A percentile compares a stretch with the other conserved stretches of the same genome.
Conservation (phyloP, 2,113 vertebrate genomes). For the Callocephalon fimbriatum region DNA sequence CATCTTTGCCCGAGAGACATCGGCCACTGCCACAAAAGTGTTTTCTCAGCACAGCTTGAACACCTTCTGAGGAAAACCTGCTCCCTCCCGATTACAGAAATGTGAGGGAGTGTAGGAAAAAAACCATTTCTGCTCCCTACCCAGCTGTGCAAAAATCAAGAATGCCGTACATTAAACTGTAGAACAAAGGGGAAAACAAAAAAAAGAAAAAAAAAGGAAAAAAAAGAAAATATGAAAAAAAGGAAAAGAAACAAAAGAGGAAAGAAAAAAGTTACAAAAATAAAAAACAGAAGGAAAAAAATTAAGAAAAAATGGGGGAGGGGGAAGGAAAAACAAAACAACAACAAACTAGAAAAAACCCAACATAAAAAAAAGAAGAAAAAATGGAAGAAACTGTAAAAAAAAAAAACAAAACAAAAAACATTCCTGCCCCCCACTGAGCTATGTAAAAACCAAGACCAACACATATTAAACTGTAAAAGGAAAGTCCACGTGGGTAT, state of each 20-base stretch:
- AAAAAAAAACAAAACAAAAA: background rate
- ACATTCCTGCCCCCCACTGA: background rate
- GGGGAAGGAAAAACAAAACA: background rate
- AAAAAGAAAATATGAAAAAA: background rate
- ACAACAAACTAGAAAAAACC: background rate
- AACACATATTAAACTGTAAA: background rate
- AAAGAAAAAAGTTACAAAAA: background rate
- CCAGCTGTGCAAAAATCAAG: background rate
- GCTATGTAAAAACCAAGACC: background rate
- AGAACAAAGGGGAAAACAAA: background rate
- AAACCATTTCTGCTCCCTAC: background rate
- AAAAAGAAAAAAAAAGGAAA: background rate
- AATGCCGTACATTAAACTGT: fast-evolving
- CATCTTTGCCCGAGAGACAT: background rate
- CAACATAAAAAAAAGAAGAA: background rate
- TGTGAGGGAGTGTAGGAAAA: background rate
- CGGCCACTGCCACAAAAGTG: background rate
- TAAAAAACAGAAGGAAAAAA: background rate
- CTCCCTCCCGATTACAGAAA: background rate
- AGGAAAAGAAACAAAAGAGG: background rate
- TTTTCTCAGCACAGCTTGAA: background rate
- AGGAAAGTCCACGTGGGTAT: background rate
- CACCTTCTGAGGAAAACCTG: background rate
- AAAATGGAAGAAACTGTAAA: background rate
- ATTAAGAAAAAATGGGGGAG: background rate